phyloP scores from a whole-genome alignment of 2,797 vertebrate species.

The Hoplostethus atlanticus region DNA sequence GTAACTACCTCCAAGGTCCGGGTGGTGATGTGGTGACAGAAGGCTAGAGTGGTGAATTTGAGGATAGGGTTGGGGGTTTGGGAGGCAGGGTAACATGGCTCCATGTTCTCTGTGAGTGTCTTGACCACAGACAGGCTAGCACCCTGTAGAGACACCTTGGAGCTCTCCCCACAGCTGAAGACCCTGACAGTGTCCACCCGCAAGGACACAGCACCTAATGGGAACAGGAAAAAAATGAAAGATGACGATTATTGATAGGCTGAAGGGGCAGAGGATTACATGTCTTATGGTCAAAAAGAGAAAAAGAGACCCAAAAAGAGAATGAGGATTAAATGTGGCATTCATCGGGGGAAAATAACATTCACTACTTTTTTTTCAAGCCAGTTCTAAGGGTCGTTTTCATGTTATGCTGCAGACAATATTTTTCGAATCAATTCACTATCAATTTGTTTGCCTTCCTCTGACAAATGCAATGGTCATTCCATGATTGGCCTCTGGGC shows the following conservation, averaged over 20 bases:
- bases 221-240: slow-evolving; percentile 4
- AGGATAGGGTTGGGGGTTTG: slow-evolving; percentile 86
- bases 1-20: slow-evolving; percentile 89
- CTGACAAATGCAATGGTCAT: too few species aligned
- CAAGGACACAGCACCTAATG: slow-evolving; percentile 90
- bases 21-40: slow-evolving; percentile 89
- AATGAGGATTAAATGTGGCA: neutral
- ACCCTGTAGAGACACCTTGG: slow-evolving; percentile 86
- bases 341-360: too few species aligned
- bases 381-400: too few species aligned
- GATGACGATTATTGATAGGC: neutral
- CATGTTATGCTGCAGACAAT: too few species aligned
- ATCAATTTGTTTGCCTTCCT: too few species aligned
- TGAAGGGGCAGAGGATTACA: neutral
- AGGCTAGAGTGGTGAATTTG: slow-evolving; percentile 84
- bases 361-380: too few species aligned
- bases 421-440: too few species aligned
- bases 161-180: slow-evolving; percentile 88
- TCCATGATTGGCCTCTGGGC: too few species aligned
- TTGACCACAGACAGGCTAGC: slow-evolving; percentile 91
- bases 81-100: slow-evolving; percentile 89
- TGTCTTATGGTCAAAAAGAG: neutral
- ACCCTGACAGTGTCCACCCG: slow-evolving; percentile 89
- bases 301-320: neutral
- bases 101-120: slow-evolving; percentile 91